Evolutionary conservation across 2,113 vertebrate genomes (phyloP), one percentile per base, ranked within the genome.

Genomic region (Amblyopsis rosae): DNA sequence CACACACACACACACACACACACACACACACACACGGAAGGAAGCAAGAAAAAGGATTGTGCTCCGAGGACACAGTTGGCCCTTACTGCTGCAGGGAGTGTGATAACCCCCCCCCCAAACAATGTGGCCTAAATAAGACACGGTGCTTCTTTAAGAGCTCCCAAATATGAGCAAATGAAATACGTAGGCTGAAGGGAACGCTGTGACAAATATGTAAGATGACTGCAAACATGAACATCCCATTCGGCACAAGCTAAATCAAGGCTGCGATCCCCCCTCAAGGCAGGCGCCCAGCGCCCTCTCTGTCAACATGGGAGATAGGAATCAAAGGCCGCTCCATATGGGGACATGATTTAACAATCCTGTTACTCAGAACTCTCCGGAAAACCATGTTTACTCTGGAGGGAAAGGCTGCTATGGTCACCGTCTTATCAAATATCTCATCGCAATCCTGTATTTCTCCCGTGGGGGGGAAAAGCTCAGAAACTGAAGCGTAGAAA

Each of bases 111-210:
- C 1, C 10, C 10, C 49, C 10, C 10, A 50, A 9, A 54, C 2
- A 55, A 41, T 26, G 26, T 49, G 58, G 67, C 32, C 56, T 48
- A 62, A 64, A 63, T 33, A 54, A 77, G 32, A 61, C 33, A 66
- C 35, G 48, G 51, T 68, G 73, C 75, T 65, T 69, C 79, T 81
- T 86, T 68, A 69, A 68, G 69, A 57, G 46, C 67, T 81, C 82
- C 70, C 72, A 59, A 72, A 77, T 75, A 67, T 70, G 73, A 85
- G 76, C 65, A 70, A 75, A 80, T 81, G 70, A 57, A 69, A 76
- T 56, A 47, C 60, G 56, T 70, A 65, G 49, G 64, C 46, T 41
- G 62, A 79, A 59, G 61, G 75, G 71, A 62, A 57, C 60, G 70
- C 48, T 41, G 59, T 59, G 77, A 70, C 67, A 82, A 75, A 79